phyloP scores from a whole-genome alignment of 2,797 vertebrate species.

The Vultur gryphus region DNA sequence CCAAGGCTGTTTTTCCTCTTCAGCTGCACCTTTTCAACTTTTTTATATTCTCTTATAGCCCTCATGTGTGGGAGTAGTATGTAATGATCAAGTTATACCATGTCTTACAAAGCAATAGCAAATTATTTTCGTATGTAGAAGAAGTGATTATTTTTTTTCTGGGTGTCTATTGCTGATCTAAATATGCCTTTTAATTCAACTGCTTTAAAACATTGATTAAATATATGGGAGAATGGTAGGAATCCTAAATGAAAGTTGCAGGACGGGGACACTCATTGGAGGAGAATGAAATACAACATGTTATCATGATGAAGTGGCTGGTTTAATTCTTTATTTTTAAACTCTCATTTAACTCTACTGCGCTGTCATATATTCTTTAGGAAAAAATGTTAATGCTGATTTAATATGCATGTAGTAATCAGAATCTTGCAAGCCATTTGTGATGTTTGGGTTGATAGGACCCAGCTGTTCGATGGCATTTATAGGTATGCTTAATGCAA shows the following conservation, averaged over 20 bases:
- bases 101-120: not conserved
- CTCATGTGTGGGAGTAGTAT: not conserved
- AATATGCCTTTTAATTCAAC: not conserved
- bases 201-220: not conserved
- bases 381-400: constrained; percentile 30
- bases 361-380: not conserved
- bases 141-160: not conserved
- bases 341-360: not conserved
- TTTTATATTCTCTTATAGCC: not conserved
- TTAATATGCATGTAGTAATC: constrained; percentile 30
- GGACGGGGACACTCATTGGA: not conserved
- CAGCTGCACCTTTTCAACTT: not conserved
- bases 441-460: constrained; percentile 4
- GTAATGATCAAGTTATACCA: not conserved
- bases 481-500: constrained; percentile 38
- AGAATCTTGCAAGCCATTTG: not conserved
- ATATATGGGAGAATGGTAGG: not conserved
- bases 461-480: constrained; percentile 2
- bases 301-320: not conserved
- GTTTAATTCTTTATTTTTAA: constrained; percentile 8
- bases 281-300: not conserved
- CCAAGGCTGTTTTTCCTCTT: constrained; percentile 4
- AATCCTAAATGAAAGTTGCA: not conserved
- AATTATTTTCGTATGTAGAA: not conserved
- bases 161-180: not conserved